Conservation (phyloP, 2,113 vertebrate genomes). For the Haplochromis burtoni region DNA sequence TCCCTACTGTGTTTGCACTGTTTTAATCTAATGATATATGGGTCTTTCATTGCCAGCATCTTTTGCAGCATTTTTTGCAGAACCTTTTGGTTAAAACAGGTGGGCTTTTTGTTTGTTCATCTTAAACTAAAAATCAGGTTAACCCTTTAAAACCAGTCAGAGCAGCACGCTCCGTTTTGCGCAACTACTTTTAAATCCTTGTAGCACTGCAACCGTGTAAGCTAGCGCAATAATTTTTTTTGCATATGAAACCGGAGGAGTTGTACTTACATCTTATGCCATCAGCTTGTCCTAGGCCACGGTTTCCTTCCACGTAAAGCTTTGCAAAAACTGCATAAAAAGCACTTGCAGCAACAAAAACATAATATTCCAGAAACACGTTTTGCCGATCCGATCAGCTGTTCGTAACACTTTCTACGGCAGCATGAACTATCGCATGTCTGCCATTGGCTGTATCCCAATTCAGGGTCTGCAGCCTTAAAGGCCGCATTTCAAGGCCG, state of each 20-base stretch:
- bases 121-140: background rate
- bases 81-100: background rate
- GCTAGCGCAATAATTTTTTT: background rate
- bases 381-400: rapidly evolving
- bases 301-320: rapidly evolving
- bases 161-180: rapidly evolving
- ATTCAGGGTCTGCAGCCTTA: too few species aligned
- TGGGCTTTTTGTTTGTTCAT: background rate
- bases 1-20: background rate
- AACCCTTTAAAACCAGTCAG: background rate
- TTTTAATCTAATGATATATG: background rate
- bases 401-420: rapidly evolving
- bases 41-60: background rate
- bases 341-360: background rate
- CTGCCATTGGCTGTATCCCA: background rate
- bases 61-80: background rate
- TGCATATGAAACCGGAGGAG: rapidly evolving
- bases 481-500: too few species aligned
- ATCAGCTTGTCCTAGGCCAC: rapidly evolving
- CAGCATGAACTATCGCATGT: rapidly evolving
- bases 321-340: background rate
- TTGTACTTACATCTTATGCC: background rate
- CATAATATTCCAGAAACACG: rapidly evolving
- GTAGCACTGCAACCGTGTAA: rapidly evolving
- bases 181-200: rapidly evolving